Percentiles rank a stretch among this genome's conserved stretches.
phyloP scores from a whole-genome alignment of 2,113 vertebrate genomes.

The Sturnus vulgaris region DNA sequence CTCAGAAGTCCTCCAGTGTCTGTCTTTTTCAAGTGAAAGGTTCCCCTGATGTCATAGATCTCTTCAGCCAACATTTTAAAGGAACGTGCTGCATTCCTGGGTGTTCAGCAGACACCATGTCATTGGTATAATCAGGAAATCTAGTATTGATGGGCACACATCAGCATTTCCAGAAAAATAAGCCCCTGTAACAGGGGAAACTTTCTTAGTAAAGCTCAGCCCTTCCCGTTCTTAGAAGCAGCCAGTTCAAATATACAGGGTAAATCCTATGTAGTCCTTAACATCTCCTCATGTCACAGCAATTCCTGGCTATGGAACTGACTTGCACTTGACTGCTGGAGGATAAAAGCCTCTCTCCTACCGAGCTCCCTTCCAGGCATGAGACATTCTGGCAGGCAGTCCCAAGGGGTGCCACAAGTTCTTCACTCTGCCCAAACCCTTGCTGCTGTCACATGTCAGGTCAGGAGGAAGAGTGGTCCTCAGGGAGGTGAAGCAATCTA shows the following conservation, averaged over 20 bases:
- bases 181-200: background rate
- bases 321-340: background rate
- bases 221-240: background rate
- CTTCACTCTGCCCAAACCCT: background rate
- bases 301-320: background rate
- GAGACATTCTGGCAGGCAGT: background rate
- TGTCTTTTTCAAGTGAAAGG: background rate
- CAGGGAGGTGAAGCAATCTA: background rate
- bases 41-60: background rate
- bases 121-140: background rate
- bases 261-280: background rate
- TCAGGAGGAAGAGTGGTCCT: background rate
- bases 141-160: background rate
- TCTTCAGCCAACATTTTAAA: background rate
- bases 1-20: background rate
- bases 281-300: background rate
- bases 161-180: background rate
- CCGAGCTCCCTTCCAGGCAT: background rate
- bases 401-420: background rate
- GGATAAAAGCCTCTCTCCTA: background rate
- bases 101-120: background rate
- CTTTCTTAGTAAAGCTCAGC: background rate
- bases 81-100: background rate
- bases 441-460: background rate
- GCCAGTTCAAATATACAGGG: background rate